Conservation (phyloP, 2,888 invertebrate genomes). For the Drosophila paramelanica region DNA sequence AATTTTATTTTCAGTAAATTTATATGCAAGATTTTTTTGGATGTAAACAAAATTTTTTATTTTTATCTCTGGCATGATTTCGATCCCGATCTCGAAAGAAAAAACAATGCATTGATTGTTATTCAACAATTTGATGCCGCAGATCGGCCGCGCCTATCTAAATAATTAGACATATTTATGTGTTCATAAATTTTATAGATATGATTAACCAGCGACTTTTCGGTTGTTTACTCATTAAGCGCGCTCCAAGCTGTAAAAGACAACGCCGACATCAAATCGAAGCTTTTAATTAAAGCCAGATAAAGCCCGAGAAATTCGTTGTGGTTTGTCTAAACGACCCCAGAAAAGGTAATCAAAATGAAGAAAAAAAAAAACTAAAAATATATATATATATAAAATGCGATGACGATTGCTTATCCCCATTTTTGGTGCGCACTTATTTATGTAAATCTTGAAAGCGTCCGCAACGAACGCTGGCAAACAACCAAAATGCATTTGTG, state of each 20-base stretch:
- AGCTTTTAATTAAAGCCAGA: constrained; percentile 69
- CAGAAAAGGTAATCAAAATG: constrained; percentile 34
- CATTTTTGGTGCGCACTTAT: constrained; percentile 67
- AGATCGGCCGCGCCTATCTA: constrained; percentile 44
- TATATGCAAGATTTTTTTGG: too few species aligned
- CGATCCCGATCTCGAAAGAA: not conserved
- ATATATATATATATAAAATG: constrained; percentile 19
- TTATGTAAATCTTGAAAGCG: constrained; percentile 71
- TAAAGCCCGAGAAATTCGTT: constrained; percentile 66
- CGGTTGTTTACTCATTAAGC: constrained; percentile 34
- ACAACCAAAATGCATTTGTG: constrained; percentile 71
- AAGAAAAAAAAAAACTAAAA: constrained; percentile 14
- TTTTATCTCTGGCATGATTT: not conserved
- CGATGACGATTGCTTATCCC: constrained; percentile 63
- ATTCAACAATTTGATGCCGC: constrained; percentile 10
- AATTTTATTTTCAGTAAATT: too few species aligned
- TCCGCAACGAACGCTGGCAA: constrained; percentile 46
- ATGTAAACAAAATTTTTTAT: too few species aligned
- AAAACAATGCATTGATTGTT: constrained; percentile 11
- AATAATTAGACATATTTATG: constrained; percentile 80
- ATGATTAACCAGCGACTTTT: constrained; percentile 51
- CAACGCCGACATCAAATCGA: constrained; percentile 34
- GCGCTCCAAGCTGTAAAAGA: constrained; percentile 1
- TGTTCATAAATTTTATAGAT: constrained; percentile 70
- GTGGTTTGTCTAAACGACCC: constrained; percentile 63